Base-by-base conservation (phyloP, 2,888 invertebrate genomes). In the Tenthredo distinguenda region DNA sequence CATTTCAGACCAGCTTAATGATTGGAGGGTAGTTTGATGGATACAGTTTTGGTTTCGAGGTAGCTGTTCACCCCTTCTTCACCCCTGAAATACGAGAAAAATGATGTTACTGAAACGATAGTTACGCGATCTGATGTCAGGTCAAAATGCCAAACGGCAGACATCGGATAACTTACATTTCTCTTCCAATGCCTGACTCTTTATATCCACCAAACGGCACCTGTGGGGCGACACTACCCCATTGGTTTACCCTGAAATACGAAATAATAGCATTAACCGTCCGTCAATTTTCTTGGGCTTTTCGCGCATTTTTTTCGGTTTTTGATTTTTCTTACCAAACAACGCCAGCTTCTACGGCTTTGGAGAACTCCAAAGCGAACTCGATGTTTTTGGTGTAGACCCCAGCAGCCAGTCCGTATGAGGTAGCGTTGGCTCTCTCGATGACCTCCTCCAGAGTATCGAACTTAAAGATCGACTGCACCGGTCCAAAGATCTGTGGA, bases 131-230 rank as follows among this genome's bases (percentile, higher is more conserved):
- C 34, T 26, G 7, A 34, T 15, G 34, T 34, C 68, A 68, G 18
- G 68, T 26, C 6, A 6, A 18, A 68, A 68, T 68, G 68, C 18
- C 31, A 68, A 18, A 68, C 6, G 6, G 12, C 12, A 26, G 7
- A 31, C 71, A 37, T 43, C 34, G 31, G 31, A 21, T 50, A 81
- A 43, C 88, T 89, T 86, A 91, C 91, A 89, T 62, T 93, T 98
- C 98, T 86, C 97, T 95, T 40, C 98, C 98, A 89, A 97, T 95
- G 79, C 98, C 98, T 31, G 98, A 98, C 90, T 96, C 96, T 92
- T 97, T 98, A 94, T 96, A 98, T 31, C 98, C 98, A 82, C 98
- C 98, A 92, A 98, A 98, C 9, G 98, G 98, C 40, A 96, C 96
- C 92, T 97, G 97, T 2, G 96, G 94, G 2, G 94, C 92, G 0